Evolutionary conservation across 2,113 vertebrate species (phyloP).

Genomic region (Cnemophilus loriae): DNA sequence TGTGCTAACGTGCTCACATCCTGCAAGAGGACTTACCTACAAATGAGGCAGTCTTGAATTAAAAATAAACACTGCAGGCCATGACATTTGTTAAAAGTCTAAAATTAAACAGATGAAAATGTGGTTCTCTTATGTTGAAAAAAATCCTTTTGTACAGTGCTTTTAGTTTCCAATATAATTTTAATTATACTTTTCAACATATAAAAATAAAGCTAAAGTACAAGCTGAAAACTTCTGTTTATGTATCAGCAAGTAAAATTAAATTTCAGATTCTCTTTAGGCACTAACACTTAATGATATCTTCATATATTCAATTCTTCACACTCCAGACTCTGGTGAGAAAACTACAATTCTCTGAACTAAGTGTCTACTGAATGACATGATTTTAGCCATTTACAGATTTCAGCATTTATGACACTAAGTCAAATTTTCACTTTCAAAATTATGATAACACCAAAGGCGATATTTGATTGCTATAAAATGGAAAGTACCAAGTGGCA

Average conservation of each 20-base stretch:
- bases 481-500: background rate
- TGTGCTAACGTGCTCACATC: background rate
- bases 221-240: background rate
- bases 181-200: constrained; percentile 7
- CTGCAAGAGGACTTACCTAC: background rate
- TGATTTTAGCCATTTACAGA: background rate
- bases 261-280: background rate
- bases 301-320: background rate
- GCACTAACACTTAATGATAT: background rate
- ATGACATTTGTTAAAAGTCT: background rate
- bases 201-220: constrained; percentile 47
- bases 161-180: background rate
- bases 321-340: background rate
- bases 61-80: background rate
- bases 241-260: background rate
- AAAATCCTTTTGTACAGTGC: background rate
- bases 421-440: background rate
- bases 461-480: background rate
- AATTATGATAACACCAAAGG: background rate
- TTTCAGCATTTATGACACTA: background rate
- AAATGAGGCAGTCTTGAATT: background rate
- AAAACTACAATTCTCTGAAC: background rate
- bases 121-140: background rate
- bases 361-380: background rate
- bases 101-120: background rate